Evolutionary conservation across 1,140 invertebrate species (phyloP).

Genomic region (Drosophila ficusphila): DNA sequence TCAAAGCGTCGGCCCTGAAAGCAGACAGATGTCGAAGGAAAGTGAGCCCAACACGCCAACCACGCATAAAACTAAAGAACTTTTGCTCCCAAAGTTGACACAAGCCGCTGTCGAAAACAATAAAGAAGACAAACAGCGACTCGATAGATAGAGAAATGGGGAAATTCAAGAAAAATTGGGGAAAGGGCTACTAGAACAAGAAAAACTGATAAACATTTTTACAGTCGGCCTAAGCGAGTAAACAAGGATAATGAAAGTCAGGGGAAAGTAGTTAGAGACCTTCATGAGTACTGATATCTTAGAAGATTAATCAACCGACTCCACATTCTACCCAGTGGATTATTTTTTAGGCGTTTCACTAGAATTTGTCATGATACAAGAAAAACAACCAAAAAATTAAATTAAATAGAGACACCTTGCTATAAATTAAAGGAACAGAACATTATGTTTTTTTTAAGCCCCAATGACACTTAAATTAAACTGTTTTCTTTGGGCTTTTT

Average conservation of each 20-base stretch:
- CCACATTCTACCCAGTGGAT: too few species aligned
- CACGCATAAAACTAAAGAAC: slow-evolving; percentile 61
- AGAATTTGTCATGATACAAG: too few species aligned
- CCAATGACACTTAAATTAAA: neutral
- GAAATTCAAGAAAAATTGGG: neutral
- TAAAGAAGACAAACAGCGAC: slow-evolving; percentile 52
- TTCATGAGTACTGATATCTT: neutral
- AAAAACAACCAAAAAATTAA: too few species aligned
- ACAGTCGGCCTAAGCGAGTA: neutral
- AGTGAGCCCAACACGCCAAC: slow-evolving; percentile 43
- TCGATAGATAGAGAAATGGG: neutral
- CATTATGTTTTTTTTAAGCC: neutral
- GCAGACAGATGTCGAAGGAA: neutral
- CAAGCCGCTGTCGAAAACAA: slow-evolving; percentile 40
- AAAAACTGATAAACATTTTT: slow-evolving; percentile 7
- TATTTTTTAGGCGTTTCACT: too few species aligned
- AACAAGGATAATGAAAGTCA: neutral
- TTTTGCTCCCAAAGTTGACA: slow-evolving; percentile 44
- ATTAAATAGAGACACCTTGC: too few species aligned
- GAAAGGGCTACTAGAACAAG: neutral
- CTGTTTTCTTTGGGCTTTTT: neutral
- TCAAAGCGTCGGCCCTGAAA: slow-evolving; percentile 32
- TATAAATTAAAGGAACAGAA: neutral
- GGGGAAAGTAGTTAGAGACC: neutral
- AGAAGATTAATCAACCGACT: neutral